Percentiles rank a stretch among this genome's conserved stretches.
phyloP scores from a whole-genome alignment of 2,797 vertebrate genomes.

The Sparidentex hasta region DNA sequence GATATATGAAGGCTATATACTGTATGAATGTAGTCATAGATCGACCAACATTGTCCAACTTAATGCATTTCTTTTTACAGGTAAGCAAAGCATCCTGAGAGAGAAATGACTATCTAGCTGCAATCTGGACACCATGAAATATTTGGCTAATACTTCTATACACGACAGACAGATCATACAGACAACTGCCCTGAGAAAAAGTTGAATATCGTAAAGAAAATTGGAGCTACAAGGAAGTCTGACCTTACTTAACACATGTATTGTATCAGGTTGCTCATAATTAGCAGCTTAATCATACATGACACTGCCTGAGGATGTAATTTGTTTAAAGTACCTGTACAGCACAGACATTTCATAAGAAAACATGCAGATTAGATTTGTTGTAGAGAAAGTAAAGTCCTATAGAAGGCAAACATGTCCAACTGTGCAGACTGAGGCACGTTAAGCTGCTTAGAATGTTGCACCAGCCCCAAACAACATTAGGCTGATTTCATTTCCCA shows the following conservation, averaged over 20 bases:
- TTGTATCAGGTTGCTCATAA: not conserved
- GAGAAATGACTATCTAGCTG: not conserved
- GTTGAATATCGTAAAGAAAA: not conserved
- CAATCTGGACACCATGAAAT: not conserved
- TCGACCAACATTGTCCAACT: not conserved
- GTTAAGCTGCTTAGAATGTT: constrained; percentile 1
- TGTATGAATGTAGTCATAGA: not conserved
- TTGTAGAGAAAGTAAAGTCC: not conserved
- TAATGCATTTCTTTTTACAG: not conserved
- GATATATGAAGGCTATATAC: too few relatives aligned
- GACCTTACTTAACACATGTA: not conserved
- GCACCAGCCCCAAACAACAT: constrained; percentile 1
- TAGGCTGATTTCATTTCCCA: constrained; percentile 18
- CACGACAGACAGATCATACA: not conserved
- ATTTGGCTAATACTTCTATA: not conserved
- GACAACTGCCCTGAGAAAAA: not conserved
- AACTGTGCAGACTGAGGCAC: not conserved
- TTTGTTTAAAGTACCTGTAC: not conserved
- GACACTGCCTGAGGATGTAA: not conserved
- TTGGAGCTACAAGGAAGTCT: not conserved
- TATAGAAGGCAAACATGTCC: constrained; percentile 7
- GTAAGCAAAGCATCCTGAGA: not conserved
- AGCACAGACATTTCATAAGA: not conserved
- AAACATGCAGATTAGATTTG: not conserved
- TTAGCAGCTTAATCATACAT: not conserved